phyloP scores from a whole-genome alignment of 2,113 vertebrate species.

The Antidorcas marsupialis region DNA sequence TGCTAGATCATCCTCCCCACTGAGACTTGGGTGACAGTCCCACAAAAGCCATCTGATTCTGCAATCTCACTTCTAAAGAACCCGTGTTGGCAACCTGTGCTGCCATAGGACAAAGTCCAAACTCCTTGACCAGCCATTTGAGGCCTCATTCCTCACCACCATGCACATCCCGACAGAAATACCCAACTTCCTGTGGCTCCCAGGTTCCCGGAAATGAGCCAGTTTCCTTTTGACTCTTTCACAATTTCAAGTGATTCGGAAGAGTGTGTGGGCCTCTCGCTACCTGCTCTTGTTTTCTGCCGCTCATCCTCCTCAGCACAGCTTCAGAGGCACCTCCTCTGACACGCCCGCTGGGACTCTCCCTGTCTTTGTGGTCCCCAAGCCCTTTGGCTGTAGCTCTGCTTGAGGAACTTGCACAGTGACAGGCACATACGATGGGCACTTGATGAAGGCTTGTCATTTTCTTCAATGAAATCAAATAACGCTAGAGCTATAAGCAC shows the following conservation, averaged over 20 bases:
- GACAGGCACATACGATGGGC: too few species aligned
- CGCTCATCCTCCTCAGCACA: not conserved
- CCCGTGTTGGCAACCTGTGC: not conserved
- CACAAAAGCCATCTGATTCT: not conserved
- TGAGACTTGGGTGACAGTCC: not conserved
- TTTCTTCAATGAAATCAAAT: conserved; percentile 3
- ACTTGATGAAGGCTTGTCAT: not conserved
- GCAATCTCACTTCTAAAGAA: not conserved
- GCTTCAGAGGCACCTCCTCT: not conserved
- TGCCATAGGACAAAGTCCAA: not conserved
- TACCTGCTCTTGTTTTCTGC: not conserved
- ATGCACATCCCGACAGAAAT: not conserved
- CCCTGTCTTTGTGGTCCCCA: not conserved
- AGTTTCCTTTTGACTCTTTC: not conserved
- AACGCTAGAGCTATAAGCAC: not conserved
- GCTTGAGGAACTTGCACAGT: not conserved
- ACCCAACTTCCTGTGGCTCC: not conserved
- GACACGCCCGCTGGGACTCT: not conserved
- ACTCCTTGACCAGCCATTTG: not conserved
- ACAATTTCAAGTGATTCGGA: not conserved
- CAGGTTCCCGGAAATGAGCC: not conserved
- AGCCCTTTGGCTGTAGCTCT: not conserved
- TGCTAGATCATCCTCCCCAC: not conserved
- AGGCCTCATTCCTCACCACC: not conserved
- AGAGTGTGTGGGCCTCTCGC: not conserved